phyloP scores from a whole-genome alignment of 2,888 invertebrate genomes.

The Theretra japonica region DNA sequence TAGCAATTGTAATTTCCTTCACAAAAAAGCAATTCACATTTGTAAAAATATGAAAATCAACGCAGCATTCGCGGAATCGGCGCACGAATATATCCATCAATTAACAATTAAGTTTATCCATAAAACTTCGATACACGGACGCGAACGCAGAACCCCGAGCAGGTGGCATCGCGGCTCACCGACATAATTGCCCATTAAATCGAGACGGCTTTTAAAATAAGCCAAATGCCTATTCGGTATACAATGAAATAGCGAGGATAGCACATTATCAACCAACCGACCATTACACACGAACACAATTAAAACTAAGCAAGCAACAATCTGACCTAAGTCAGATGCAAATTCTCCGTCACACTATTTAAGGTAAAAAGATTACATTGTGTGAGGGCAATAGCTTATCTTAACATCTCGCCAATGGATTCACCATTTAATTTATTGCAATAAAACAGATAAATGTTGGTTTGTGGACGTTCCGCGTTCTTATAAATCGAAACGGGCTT shows the following conservation, averaged over 20 bases:
- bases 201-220: conserved; percentile 64
- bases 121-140: conserved; percentile 16
- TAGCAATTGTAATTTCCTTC: neutral
- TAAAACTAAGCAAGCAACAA: conserved; percentile 61
- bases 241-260: conserved; percentile 80
- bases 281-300: conserved; percentile 68
- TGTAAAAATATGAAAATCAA: conserved; percentile 12
- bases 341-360: conserved; percentile 77
- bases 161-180: conserved; percentile 56
- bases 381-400: conserved; percentile 75
- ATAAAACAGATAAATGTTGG: conserved; percentile 79
- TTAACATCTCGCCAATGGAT: conserved; percentile 72
- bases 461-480: conserved; percentile 76
- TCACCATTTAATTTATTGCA: conserved; percentile 81
- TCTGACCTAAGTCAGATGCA: conserved; percentile 77
- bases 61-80: neutral
- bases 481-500: conserved; percentile 60
- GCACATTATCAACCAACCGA: conserved; percentile 64
- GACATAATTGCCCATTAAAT: conserved; percentile 76
- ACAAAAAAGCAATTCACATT: neutral
- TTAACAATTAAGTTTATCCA: conserved; percentile 26
- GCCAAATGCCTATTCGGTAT: conserved; percentile 64
- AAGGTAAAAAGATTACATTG: conserved; percentile 84
- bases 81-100: conserved; percentile 16
- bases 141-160: conserved; percentile 42